Conservation (phyloP, 2,797 vertebrate genomes). For the Rhadinocentrus ornatus region DNA sequence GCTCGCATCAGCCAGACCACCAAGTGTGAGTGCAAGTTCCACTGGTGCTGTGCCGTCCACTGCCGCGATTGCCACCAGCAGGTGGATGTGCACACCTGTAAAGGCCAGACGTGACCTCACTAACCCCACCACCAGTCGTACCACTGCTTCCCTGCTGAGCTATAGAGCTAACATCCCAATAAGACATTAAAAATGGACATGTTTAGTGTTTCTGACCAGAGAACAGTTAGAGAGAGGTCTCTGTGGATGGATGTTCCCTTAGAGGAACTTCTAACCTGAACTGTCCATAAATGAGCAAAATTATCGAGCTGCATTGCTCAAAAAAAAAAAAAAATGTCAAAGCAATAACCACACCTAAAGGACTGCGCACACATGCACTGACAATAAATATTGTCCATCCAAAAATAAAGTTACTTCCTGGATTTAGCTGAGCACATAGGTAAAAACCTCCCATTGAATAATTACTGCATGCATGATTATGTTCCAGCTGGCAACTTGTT, state of each 20-base stretch:
- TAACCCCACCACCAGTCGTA: not conserved
- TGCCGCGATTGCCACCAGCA: conserved; percentile 93
- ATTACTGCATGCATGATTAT: too few species aligned
- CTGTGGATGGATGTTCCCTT: not conserved
- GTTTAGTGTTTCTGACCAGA: not conserved
- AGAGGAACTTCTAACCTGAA: not conserved
- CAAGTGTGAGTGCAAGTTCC: conserved; percentile 97
- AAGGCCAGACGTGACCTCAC: conserved; percentile 84
- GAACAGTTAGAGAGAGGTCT: not conserved
- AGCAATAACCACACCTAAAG: not conserved
- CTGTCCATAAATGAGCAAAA: not conserved
- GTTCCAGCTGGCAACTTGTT: too few species aligned
- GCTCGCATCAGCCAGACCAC: conserved; percentile 87
- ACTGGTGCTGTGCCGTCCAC: conserved; percentile 95
- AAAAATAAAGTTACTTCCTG: too few species aligned
- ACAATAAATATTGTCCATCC: too few species aligned
- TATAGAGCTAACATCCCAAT: not conserved
- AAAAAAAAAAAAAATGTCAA: too few species aligned
- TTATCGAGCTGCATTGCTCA: not conserved
- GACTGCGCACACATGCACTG: not conserved
- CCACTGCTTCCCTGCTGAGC: not conserved
- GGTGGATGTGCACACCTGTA: conserved; percentile 94
- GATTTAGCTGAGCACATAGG: too few species aligned
- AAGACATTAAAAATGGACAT: not conserved
- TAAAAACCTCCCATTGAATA: too few species aligned